Conservation (phyloP, 2,888 invertebrate genomes). For the Acrocyrtus sp. region DNA sequence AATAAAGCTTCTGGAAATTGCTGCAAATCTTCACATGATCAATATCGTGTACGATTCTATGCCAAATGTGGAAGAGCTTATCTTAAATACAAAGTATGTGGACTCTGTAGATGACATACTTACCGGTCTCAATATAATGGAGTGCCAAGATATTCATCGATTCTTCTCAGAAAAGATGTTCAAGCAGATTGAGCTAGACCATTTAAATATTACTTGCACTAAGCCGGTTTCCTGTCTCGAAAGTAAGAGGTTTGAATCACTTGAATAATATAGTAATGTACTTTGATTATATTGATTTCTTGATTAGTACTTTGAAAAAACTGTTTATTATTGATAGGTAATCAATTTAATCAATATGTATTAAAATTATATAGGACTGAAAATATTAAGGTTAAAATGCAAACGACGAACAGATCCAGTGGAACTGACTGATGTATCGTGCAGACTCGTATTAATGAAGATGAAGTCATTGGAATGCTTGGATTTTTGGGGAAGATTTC, state of each 20-base stretch:
- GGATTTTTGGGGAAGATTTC: constrained; percentile 50
- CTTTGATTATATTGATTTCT: neutral
- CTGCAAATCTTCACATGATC: constrained; percentile 31
- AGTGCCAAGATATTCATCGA: constrained; percentile 41
- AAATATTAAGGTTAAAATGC: constrained; percentile 52
- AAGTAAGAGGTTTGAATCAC: constrained; percentile 37
- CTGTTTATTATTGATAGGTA: neutral
- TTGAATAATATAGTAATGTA: neutral
- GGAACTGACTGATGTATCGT: constrained; percentile 55
- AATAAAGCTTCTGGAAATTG: constrained; percentile 50
- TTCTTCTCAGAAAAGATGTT: constrained; percentile 17
- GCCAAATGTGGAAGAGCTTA: constrained; percentile 55
- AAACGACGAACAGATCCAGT: constrained; percentile 47
- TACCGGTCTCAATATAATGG: constrained; percentile 42
- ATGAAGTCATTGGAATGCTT: constrained; percentile 47
- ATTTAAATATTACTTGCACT: constrained; percentile 23
- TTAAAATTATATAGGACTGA: constrained; percentile 45
- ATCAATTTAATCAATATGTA: neutral
- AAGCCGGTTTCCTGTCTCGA: constrained; percentile 49
- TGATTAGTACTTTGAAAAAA: neutral
- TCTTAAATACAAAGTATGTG: constrained; percentile 51
- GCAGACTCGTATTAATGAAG: constrained; percentile 51
- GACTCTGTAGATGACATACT: constrained; percentile 51
- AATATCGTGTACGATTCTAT: constrained; percentile 50
- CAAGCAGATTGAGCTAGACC: constrained; percentile 20